Evolutionary conservation across 1,140 invertebrate genomes (phyloP).

Genomic region (Prorops nasuta): DNA sequence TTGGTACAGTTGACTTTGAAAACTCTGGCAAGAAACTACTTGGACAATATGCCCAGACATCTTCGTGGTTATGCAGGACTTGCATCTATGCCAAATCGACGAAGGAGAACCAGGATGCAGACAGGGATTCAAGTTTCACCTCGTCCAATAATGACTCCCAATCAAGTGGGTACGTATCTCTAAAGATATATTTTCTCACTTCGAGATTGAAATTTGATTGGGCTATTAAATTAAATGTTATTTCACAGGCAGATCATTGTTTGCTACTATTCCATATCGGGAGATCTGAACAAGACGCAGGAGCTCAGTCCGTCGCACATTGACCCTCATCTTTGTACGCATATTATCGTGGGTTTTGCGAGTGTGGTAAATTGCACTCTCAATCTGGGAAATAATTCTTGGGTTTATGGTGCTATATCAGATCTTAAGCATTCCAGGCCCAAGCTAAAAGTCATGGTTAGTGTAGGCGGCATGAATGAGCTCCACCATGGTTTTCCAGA

Average conservation of each 20-base stretch:
- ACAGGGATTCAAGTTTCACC: conserved; percentile 27
- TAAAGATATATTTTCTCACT: neutral
- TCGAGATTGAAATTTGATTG: neutral
- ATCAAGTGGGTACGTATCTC: conserved; percentile 15
- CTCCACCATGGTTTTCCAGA: conserved; percentile 63
- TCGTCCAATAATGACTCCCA: conserved; percentile 13
- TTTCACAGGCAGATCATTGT: conserved; percentile 28
- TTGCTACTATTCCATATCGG: conserved; percentile 66
- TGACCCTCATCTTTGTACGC: conserved; percentile 73
- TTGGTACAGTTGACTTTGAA: conserved; percentile 17
- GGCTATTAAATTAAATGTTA: neutral
- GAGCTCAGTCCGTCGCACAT: conserved; percentile 60
- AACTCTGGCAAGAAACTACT: conserved; percentile 11
- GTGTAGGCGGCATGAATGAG: conserved; percentile 68
- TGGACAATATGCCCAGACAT: conserved; percentile 38
- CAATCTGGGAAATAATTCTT: conserved; percentile 42
- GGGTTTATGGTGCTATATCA: conserved; percentile 58
- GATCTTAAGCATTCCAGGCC: conserved; percentile 66
- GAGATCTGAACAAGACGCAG: conserved; percentile 29
- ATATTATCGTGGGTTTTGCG: conserved; percentile 77
- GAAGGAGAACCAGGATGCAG: conserved; percentile 41
- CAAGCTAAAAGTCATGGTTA: conserved; percentile 74
- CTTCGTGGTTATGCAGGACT: conserved; percentile 42
- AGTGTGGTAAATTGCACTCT: conserved; percentile 65
- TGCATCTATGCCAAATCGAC: conserved; percentile 41